Evolutionary conservation across 2,113 vertebrate genomes (phyloP).

Genomic region (Leucoraja erinaceus): DNA sequence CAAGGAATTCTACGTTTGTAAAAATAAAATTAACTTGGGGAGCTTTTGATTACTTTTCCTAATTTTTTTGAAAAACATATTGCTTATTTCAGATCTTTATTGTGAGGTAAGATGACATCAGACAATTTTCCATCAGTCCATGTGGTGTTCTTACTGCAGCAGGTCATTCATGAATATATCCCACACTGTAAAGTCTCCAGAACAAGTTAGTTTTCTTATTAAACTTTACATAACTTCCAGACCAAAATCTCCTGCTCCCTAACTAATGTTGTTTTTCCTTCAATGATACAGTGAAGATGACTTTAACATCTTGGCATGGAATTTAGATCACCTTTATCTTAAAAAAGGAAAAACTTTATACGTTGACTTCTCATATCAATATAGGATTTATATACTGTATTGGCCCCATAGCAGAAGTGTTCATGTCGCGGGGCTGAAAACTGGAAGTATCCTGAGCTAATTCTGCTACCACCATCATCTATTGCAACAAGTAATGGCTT

Average conservation of each 20-base stretch:
- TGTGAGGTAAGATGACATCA: background rate
- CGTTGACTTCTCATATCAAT: background rate
- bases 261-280: background rate
- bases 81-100: background rate
- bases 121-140: background rate
- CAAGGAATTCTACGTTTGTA: background rate
- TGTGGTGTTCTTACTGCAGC: background rate
- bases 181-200: background rate
- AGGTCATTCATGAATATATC: background rate
- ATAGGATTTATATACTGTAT: background rate
- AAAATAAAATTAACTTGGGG: background rate
- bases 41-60: background rate
- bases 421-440: no score
- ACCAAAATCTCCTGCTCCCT: background rate
- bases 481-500: no score
- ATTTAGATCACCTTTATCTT: slow-evolving; percentile 6
- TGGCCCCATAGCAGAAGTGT: no score
- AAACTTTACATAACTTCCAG: slow-evolving; percentile 14
- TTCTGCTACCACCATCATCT: no score
- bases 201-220: slow-evolving; percentile 10
- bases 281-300: slow-evolving; percentile 7
- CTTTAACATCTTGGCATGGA: background rate
- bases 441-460: no score
- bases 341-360: background rate
- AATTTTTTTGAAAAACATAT: background rate